Evolutionary conservation across 2,113 vertebrate species (phyloP).

Genomic region (Mirounga angustirostris): DNA sequence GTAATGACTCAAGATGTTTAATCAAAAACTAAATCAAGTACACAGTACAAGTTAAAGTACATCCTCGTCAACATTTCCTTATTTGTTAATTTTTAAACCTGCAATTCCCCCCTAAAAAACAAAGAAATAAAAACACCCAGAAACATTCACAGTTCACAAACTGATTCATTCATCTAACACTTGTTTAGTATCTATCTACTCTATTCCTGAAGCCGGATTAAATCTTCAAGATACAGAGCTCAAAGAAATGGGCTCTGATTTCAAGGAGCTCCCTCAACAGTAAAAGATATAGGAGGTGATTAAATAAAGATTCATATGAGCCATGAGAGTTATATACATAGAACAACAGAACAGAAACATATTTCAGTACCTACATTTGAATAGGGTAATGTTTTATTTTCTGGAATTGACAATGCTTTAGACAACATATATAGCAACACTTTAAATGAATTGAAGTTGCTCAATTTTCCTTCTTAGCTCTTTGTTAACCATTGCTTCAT

Average conservation of each 20-base stretch:
- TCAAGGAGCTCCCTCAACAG: not conserved
- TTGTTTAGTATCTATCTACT: not conserved
- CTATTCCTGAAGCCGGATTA: not conserved
- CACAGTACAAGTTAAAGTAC: not conserved
- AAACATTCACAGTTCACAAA: not conserved
- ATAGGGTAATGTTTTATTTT: conserved; percentile 18
- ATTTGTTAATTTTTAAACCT: conserved; percentile 23
- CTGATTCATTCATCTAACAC: not conserved
- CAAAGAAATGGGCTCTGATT: not conserved
- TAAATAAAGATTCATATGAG: not conserved
- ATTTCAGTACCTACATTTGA: not conserved
- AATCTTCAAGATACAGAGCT: not conserved
- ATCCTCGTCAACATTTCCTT: not conserved
- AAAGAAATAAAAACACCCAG: not conserved
- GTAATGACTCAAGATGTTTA: not conserved
- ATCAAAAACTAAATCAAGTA: conserved; percentile 21
- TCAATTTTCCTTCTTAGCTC: conserved; percentile 37
- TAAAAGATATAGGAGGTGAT: not conserved
- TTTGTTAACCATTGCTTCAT: not conserved
- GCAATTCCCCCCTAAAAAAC: not conserved
- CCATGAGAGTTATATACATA: not conserved
- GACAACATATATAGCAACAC: not conserved
- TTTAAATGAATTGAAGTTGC: conserved; percentile 42
- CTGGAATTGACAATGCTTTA: not conserved
- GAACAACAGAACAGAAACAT: not conserved